These are phyloP conservation scores for Serranus cabrilla DNA, from an alignment of 2,797 vertebrate species.

Conservation along the genomic window DNA sequence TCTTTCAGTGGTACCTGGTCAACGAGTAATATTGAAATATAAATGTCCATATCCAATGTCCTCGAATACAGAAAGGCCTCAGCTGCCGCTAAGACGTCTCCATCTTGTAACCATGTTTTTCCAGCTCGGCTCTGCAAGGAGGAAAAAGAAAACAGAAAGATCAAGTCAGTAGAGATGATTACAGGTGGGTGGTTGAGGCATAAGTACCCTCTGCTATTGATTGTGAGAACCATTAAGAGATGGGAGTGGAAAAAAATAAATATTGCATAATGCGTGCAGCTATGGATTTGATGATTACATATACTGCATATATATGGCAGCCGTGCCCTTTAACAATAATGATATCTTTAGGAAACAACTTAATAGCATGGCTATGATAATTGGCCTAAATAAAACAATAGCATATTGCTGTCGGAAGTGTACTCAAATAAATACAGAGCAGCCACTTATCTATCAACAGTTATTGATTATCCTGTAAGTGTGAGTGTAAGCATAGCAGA, in stretches of 20 bases:
- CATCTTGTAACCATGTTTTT: constrained; percentile 99
- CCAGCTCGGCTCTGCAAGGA: constrained; percentile 93
- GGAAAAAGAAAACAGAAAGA: constrained; percentile 71
- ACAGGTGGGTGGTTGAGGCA: constrained; percentile 75
- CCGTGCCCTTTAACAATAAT: constrained; percentile 74
- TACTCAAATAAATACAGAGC: constrained; percentile 66
- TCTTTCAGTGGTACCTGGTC: constrained; percentile 14
- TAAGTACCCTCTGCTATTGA: constrained; percentile 80
- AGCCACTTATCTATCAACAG: constrained; percentile 47
- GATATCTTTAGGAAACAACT: constrained; percentile 72
- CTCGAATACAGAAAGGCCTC: constrained; percentile 11
- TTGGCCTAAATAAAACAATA: constrained; percentile 77
- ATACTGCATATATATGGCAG: constrained; percentile 45
- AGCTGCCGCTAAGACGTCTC: constrained; percentile 92
- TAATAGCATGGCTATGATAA: constrained; percentile 69
- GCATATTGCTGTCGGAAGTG: constrained; percentile 57
- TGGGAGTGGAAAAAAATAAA: constrained; percentile 64
- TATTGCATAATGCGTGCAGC: constrained; percentile 67
- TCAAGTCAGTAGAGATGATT: constrained; percentile 79
- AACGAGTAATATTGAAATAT: constrained; percentile 63
- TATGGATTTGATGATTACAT: constrained; percentile 77
- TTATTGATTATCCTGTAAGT: constrained; percentile 67
- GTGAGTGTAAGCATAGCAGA: constrained; percentile 13
- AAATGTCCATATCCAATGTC: constrained; percentile 66
- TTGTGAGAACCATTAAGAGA: constrained; percentile 80